These are phyloP conservation scores for Belonocnema kinseyi DNA, from an alignment of 1,140 invertebrate genomes.

Conservation along the genomic window DNA sequence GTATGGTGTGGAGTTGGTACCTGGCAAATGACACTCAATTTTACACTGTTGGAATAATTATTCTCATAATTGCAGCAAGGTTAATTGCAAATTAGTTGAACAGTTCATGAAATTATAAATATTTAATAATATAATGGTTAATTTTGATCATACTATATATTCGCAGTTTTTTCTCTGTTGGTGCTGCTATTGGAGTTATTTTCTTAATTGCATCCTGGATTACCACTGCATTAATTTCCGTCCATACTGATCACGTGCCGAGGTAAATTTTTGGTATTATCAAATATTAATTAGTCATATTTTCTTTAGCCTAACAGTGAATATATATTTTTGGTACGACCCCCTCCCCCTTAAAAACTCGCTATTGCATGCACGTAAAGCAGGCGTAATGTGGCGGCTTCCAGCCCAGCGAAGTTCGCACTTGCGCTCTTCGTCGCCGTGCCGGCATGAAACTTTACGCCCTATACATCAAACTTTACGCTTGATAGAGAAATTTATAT, in stretches of 20 bases:
- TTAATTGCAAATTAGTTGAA: slow-evolving; percentile 1
- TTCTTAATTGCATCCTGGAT: slow-evolving; percentile 68
- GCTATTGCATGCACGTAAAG: background rate
- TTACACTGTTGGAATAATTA: slow-evolving; percentile 64
- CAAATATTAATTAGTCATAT: background rate
- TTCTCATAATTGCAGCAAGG: slow-evolving; percentile 64
- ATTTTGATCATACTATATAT: too few relatives aligned
- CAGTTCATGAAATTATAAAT: slow-evolving; percentile 2
- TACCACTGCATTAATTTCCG: slow-evolving; percentile 65
- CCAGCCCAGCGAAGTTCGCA: too few relatives aligned
- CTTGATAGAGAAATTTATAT: too few relatives aligned
- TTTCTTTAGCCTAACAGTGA: background rate
- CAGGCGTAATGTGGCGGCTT: too few relatives aligned
- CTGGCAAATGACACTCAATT: slow-evolving; percentile 69
- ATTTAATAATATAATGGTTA: background rate
- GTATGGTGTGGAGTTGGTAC: slow-evolving; percentile 70
- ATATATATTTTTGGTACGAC: background rate
- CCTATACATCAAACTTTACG: too few relatives aligned
- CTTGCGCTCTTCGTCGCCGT: too few relatives aligned
- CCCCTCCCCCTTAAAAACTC: too few relatives aligned
- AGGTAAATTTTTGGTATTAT: slow-evolving; percentile 57
- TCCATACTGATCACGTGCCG: slow-evolving; percentile 60
- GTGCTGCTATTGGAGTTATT: slow-evolving; percentile 52
- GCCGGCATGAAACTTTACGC: too few relatives aligned
- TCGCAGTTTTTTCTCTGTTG: slow-evolving; percentile 59